Evolutionary conservation across 2,113 vertebrate genomes (phyloP), one percentile per base, ranked within the genome.

Genomic region (Saguinus midas): DNA sequence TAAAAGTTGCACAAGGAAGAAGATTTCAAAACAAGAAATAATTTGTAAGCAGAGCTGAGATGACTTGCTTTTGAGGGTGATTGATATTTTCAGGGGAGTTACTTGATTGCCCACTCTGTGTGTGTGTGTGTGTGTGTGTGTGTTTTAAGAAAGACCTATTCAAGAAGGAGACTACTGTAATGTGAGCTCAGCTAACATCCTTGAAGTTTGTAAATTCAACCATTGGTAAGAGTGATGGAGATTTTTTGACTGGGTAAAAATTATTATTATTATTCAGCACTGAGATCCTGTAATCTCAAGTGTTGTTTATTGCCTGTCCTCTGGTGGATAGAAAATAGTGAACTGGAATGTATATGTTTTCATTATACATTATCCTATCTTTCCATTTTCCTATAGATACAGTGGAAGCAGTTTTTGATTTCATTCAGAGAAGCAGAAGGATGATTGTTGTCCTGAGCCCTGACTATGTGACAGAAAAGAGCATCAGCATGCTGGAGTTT

Each of bases 401-500:
- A 43, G 99, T 99, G 0, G 99, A 99, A 94, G 98, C 99, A 0
- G 98, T 99, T 64, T 98, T 99, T 1, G 98, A 98, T 91, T 99
- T 99, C 93, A 99, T 99, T 98, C 99, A 99, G 98, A 98, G 98
- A 82, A 99, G 99, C 97, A 99, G 99, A 21, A 98, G 99, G 93
- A 99, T 99, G 95, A 98, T 99, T 6, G 99, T 99, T 82, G 98
- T 99, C 9, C 98, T 99, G 94, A 99, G 99, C 23, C 99, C 99
- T 0, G 98, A 98, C 75, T 99, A 99, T 93, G 86, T 99, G 96
- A 98, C 98, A 0, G 99, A 99, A 88, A 99, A 99, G 97, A 99
- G 99, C 97, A 98, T 99, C 97, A 99, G 99, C 95, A 98, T 99
- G 90, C 98, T 99, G 98, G 99, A 99, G 97, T 99, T 99, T 94